Base-by-base conservation (phyloP, 2,888 invertebrate species). In the Erebia palarica region DNA sequence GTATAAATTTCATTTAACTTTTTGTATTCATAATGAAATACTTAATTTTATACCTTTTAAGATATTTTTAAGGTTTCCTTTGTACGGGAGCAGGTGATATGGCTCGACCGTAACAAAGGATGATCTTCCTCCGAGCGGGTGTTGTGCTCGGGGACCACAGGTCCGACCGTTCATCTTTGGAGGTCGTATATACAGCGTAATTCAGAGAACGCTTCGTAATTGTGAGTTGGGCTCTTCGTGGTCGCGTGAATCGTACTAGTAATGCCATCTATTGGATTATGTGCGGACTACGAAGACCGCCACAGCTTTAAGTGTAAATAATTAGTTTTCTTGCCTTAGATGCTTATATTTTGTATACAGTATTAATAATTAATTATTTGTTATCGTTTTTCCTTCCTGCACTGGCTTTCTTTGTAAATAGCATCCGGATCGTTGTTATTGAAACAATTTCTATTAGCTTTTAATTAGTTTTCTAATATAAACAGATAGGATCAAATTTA, bases 281-380 rank as follows among this genome's bases (percentile, higher is more conserved):
- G n/a, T n/a, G n/a, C n/a, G n/a, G n/a, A n/a, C n/a, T n/a, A n/a
- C n/a, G n/a, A n/a, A n/a, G n/a, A n/a, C n/a, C n/a, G n/a, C n/a
- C n/a, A n/a, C n/a, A n/a, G n/a, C 16, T 42, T 73, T 69, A 75
- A 68, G 55, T 76, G 75, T 78, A 75, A 78, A 80, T 83, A 78
- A 27, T 14, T 65, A 65, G 10, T 16, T 81, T 76, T 87, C 86
- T 87, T 87, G 86, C 86, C 86, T 78, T 78, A 79, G 76, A 73
- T 65, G 69, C 65, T 73, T 78, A 76, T 78, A 74, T 81, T 81
- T 81, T 82, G 78, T 82, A 81, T 84, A 81, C 88, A 88, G 88
- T 88, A 87, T 88, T 88, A 87, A 80, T 18, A 7, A 27, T 14
- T 59, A 83, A 27, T 14, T 59, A 83, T 78, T 73, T 76, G 73